A percentile compares a stretch with the other conserved stretches of the same genome.
These are phyloP conservation scores for Clavelina lepadiformis DNA, from an alignment of 23 tunicate species.

Conservation along the genomic window DNA sequence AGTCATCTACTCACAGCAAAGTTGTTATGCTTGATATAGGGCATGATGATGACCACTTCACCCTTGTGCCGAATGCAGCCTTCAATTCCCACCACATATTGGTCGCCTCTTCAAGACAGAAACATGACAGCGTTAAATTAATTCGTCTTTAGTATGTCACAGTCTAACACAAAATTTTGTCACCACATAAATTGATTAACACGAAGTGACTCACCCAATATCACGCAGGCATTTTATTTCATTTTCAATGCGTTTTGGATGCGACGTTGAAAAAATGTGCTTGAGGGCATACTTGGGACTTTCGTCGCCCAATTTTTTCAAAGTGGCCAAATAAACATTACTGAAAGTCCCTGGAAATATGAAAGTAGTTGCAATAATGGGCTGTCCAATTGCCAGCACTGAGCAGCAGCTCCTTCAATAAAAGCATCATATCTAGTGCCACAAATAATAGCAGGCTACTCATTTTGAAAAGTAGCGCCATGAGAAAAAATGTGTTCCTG, in stretches of 20 bases:
- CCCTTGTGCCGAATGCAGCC: slow-evolving; percentile 56
- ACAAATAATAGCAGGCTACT: neutral
- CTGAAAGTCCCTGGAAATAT: slow-evolving; percentile 79
- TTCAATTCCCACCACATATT: slow-evolving; percentile 69
- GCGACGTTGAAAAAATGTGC: slow-evolving; percentile 71
- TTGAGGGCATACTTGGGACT: slow-evolving; percentile 59
- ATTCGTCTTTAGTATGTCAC: too few species aligned
- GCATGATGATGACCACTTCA: slow-evolving; percentile 73
- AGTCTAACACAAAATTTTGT: too few species aligned
- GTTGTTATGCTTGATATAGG: slow-evolving; percentile 48
- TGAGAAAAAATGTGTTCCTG: neutral
- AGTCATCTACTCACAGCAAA: slow-evolving; percentile 65
- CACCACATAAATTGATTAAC: neutral
- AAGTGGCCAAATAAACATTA: slow-evolving; percentile 73
- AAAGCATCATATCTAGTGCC: neutral
- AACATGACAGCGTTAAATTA: too few species aligned
- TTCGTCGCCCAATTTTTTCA: slow-evolving; percentile 20
- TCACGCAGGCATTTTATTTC: slow-evolving; percentile 75
- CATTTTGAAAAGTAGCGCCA: too few species aligned
- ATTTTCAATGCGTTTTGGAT: slow-evolving; percentile 59
- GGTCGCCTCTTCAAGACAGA: slow-evolving; percentile 41
- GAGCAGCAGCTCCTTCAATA: neutral
- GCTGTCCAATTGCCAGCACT: neutral
- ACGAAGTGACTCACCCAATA: slow-evolving; percentile 54
- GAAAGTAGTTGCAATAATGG: neutral